Base-by-base conservation (phyloP, 2,113 vertebrate species). In the Forbesichthys papilliferus region DNA sequence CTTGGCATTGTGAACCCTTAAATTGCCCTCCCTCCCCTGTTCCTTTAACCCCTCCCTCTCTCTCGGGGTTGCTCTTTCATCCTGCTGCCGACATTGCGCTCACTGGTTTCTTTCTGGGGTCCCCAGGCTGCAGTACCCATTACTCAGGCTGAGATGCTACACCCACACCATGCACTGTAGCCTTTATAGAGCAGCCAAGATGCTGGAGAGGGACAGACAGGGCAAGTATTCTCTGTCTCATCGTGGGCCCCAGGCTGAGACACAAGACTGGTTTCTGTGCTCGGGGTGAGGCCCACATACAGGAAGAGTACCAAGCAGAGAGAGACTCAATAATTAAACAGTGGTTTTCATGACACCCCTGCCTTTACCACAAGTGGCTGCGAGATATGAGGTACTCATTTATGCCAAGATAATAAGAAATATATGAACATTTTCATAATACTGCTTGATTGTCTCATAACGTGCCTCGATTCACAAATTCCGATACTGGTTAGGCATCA, bases 1-100 rank as follows among this genome's bases (percentile, higher is more conserved):
- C 87, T 92, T 92, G 88, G 90, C 90, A 92, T 90, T 80, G 70
- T 91, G 86, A 91, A 90, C 89, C 85, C 82, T 87, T 68, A 78
- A 83, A 88, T 85, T 92, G 86, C 90, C 85, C 89, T 86, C 79
- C 80, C 79, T 84, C 77, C 51, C 66, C 64, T 13, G 58, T 66
- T 73, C 77, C 68, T 80, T 80, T 79, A 72, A 74, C 77, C 77
- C 72, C 34, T 64, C 71, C 59, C 54, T 33, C 62, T 81, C 73
- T 57, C 71, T 75, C 58, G 63, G 82, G 82, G 56, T 64, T 83
- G 82, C 76, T 61, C 89, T 91, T 88, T 93, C 78, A 90, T 93
- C 90, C 84, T 68, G 57, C 77, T 91, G 89, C 90, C 88, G 91
- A 80, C 82, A 86, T 89, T 87, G 75, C 75, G 81, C 85, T 89